Conservation (phyloP, 1,140 invertebrate species). For the Anadara kagoshimensis region DNA sequence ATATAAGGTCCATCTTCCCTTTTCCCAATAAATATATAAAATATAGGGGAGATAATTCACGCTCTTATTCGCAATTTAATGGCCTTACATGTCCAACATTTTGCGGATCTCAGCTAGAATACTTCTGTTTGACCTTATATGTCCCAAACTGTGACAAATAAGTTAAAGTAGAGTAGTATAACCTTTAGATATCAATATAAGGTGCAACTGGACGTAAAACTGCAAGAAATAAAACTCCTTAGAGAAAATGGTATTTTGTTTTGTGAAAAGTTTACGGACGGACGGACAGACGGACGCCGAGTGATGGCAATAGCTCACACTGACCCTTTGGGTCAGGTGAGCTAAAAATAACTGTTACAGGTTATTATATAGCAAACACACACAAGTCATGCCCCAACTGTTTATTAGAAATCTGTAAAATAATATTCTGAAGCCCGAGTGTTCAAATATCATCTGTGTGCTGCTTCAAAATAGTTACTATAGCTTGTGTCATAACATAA, state of each 20-base stretch:
- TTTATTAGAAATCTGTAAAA: constrained; percentile 19
- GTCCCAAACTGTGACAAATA: constrained; percentile 1
- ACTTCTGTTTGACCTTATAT: constrained; percentile 1
- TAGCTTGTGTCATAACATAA: constrained; percentile 19
- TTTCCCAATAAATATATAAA: constrained; percentile 2
- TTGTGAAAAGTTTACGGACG: constrained; percentile 1
- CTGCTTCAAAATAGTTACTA: constrained; percentile 19
- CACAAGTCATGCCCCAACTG: constrained; percentile 17
- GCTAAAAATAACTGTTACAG: constrained; percentile 1
- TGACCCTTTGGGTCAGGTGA: constrained; percentile 1
- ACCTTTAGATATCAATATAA: constrained; percentile 1
- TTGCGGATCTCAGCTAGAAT: constrained; percentile 1
- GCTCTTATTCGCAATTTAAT: constrained; percentile 1
- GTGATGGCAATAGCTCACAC: constrained; percentile 1
- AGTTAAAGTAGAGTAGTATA: constrained; percentile 2
- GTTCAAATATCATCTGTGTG: constrained; percentile 18
- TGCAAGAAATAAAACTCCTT: constrained; percentile 1
- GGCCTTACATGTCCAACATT: constrained; percentile 1
- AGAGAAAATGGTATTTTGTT: constrained; percentile 2
- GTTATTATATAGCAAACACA: constrained; percentile 2
- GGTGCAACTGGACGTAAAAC: constrained; percentile 1
- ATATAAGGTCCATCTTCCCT: constrained; percentile 1
- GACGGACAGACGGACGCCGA: constrained; percentile 1
- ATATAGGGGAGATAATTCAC: constrained; percentile 1
- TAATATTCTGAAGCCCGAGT: constrained; percentile 18